Conservation (phyloP, 2,113 vertebrate species). For the Numida meleagris region DNA sequence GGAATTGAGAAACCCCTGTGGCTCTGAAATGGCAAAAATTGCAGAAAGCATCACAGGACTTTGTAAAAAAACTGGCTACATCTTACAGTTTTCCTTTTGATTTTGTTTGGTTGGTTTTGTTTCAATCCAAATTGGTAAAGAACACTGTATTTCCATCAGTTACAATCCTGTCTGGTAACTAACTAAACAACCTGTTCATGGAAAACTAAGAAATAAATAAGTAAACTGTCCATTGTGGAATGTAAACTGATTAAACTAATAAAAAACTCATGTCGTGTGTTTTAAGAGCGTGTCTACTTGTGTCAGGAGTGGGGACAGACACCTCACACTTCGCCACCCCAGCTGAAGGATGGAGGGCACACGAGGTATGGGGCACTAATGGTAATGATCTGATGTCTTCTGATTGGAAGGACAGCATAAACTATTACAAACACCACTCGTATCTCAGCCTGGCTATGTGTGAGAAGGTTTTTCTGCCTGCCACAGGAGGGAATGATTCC, state of each 20-base stretch:
- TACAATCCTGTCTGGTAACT: conserved; percentile 80
- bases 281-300: conserved; percentile 73
- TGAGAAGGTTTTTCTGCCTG: neutral
- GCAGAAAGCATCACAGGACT: conserved; percentile 63
- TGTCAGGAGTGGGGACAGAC: neutral
- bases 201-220: conserved; percentile 76
- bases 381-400: neutral
- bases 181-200: conserved; percentile 83
- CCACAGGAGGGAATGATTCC: neutral
- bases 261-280: conserved; percentile 84
- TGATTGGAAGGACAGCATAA: neutral
- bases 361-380: neutral
- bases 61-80: conserved; percentile 64
- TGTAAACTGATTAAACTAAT: conserved; percentile 87
- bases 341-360: neutral
- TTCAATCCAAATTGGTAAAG: conserved; percentile 75
- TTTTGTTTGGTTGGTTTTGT: conserved; percentile 9
- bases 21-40: conserved; percentile 50
- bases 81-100: conserved; percentile 68
- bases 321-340: neutral
- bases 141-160: conserved; percentile 77
- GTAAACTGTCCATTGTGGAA: conserved; percentile 85
- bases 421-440: neutral
- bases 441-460: neutral
- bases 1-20: conserved; percentile 45